phyloP scores from a whole-genome alignment of 2,888 invertebrate species.

The Tetragonisca angustula region DNA sequence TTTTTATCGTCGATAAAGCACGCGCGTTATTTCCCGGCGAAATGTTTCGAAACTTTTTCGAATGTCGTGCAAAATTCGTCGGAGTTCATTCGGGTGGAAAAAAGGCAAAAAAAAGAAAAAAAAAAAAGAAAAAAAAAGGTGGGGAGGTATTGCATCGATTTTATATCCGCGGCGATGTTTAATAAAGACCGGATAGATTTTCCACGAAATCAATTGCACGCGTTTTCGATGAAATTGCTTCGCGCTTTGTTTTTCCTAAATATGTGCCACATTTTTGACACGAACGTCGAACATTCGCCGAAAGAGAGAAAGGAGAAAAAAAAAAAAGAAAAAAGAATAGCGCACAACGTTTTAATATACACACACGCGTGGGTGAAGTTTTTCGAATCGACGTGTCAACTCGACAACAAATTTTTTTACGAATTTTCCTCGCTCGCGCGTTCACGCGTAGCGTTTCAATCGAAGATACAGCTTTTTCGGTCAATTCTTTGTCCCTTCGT shows the following conservation, averaged over 20 bases:
- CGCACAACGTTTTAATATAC: too few species aligned
- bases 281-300: background rate
- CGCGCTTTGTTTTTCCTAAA: background rate
- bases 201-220: background rate
- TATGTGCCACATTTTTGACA: background rate
- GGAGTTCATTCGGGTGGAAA: background rate
- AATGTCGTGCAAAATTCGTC: background rate
- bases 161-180: background rate
- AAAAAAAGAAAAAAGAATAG: too few species aligned
- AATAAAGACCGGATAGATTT: background rate
- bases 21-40: background rate
- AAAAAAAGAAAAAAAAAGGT: background rate
- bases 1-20: background rate
- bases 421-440: background rate
- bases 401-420: background rate
- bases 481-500: background rate
- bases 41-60: background rate
- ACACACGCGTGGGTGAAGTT: background rate
- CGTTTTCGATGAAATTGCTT: background rate
- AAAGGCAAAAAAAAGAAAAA: too few species aligned
- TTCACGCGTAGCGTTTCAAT: background rate
- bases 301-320: too few species aligned
- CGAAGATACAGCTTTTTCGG: background rate
- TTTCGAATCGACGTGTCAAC: background rate
- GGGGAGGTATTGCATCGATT: background rate